Base-by-base conservation (phyloP, 2,797 vertebrate genomes). In the Platyrinchus mystaceus region DNA sequence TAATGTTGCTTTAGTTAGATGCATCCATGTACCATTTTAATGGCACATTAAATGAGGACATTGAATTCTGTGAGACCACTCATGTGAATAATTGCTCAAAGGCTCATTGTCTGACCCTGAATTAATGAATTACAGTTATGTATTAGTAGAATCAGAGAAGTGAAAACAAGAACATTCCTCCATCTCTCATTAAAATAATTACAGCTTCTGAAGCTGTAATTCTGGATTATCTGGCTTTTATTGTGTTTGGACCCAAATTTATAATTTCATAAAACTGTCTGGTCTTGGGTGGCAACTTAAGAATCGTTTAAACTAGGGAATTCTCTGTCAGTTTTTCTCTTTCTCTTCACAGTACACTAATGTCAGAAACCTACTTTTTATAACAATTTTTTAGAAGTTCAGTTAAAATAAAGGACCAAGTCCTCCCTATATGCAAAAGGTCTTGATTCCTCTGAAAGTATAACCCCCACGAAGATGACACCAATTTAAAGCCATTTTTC, bases 41-140 rank as follows among this genome's bases (percentile, higher is more conserved):
- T 84, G 94, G 12, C 73, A 96, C 87, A 84, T 92, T 96, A 95
- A 92, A 85, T 66, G 66, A 89, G 87, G 87, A 93, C 84, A 84
- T 84, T 76, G 84, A 86, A 88, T 87, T 92, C 91, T 93, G 7
- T 84, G 89, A 85, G 89, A 92, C 50, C 71, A 81, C 28, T 95
- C 91, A 92, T 92, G 90, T 93, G 95, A 90, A 76, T 96, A 96
- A 96, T 96, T 96, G 87, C 69, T 93, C 63, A 96, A 70, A 96
- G 92, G 47, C 85, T 96, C 87, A 86, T 84, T 94, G 91, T 93
- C 89, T 96, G 92, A 94, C 95, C 92, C 89, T 73, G 87, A 96
- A 86, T 96, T 96, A 94, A 95, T 92, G 87, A 95, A 93, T 94
- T 96, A 95, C 73, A 81, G 89, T 69, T 63, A 75, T 56, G 44